These are phyloP conservation scores for Andrena chrysosceles DNA, from an alignment of 2,888 invertebrate genomes.

Conservation along the genomic window DNA sequence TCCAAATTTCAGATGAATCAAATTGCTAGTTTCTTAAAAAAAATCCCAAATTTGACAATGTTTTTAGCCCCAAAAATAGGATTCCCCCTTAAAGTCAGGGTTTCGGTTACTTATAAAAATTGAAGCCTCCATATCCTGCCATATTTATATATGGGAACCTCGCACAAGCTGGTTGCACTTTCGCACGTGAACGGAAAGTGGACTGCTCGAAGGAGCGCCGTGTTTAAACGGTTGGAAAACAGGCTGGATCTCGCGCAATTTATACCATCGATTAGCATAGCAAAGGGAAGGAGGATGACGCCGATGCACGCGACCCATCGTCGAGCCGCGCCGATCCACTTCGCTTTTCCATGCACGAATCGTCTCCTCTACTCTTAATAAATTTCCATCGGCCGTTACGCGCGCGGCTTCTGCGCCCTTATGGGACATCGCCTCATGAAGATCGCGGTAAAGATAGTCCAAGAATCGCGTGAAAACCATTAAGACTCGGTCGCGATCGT, in stretches of 20 bases:
- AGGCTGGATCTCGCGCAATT: conserved; percentile 60
- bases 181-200: conserved; percentile 38
- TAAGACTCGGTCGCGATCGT: conserved; percentile 55
- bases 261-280: conserved; percentile 68
- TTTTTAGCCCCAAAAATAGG: background rate
- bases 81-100: background rate
- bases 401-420: conserved; percentile 33
- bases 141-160: conserved; percentile 1
- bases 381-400: conserved; percentile 53
- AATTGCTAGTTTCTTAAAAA: too few relatives aligned
- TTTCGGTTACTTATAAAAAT: background rate
- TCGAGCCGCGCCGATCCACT: conserved; percentile 5
- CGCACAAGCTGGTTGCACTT: conserved; percentile 5
- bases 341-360: conserved; percentile 31
- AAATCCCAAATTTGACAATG: background rate
- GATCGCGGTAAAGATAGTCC: conserved; percentile 55
- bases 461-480: conserved; percentile 66
- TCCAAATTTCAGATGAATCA: too few relatives aligned
- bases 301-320: conserved; percentile 41
- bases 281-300: conserved; percentile 40
- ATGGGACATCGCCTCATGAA: conserved; percentile 42
- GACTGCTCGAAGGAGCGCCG: background rate
- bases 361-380: conserved; percentile 22
- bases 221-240: conserved; percentile 11
- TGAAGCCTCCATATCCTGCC: conserved; percentile 4